A percentile compares a stretch with the other conserved stretches of the same genome.
These are phyloP conservation scores for Erinaceus europaeus DNA, from an alignment of 2,113 vertebrate genomes.

Conservation along the genomic window DNA sequence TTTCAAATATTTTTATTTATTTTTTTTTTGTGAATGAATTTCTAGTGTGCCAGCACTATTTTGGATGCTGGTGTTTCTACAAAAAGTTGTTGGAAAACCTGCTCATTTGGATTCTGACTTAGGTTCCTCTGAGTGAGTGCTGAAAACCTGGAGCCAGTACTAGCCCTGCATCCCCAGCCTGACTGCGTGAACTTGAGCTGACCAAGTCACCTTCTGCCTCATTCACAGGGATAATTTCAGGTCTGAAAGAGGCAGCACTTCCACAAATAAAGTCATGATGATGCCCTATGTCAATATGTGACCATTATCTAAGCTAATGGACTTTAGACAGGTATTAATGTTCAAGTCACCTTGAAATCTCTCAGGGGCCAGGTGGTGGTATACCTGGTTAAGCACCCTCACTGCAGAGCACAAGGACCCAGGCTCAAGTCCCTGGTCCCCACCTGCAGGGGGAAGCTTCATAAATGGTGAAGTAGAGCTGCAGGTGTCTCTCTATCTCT, in stretches of 20 bases:
- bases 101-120: not conserved
- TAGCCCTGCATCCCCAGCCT: not conserved
- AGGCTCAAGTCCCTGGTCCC: too few species aligned
- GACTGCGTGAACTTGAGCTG: not conserved
- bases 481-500: too few species aligned
- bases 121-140: not conserved
- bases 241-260: not conserved
- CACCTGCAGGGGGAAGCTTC: too few species aligned
- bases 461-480: too few species aligned
- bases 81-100: conserved; percentile 19
- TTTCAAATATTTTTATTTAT: not conserved
- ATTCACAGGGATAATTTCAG: not conserved
- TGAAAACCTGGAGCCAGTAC: not conserved
- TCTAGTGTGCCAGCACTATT: not conserved
- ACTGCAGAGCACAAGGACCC: too few species aligned
- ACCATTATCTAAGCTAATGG: not conserved
- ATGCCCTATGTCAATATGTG: not conserved
- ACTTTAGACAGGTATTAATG: not conserved
- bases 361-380: too few species aligned
- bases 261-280: not conserved
- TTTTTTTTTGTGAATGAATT: conserved; percentile 14
- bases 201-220: not conserved
- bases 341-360: not conserved
- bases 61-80: not conserved
- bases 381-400: too few species aligned